Evolutionary conservation across 2,888 invertebrate genomes (phyloP).

Genomic region (Dioctria rufipes): DNA sequence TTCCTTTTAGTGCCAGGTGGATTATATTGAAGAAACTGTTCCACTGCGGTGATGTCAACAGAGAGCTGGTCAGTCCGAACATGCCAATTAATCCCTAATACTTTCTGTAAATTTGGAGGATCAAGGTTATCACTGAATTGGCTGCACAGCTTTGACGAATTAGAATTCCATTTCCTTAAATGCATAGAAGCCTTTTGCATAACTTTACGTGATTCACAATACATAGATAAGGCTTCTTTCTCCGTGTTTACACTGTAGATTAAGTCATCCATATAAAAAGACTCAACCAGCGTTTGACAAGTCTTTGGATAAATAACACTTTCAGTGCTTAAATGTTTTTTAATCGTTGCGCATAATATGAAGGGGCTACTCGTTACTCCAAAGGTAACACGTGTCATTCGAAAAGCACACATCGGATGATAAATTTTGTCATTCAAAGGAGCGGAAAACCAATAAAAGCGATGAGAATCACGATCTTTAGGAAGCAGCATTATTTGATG

Average conservation of each 20-base stretch:
- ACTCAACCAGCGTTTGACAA: neutral
- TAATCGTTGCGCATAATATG: neutral
- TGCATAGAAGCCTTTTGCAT: neutral
- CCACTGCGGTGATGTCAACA: too few species aligned
- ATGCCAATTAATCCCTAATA: too few species aligned
- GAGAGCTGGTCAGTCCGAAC: too few species aligned
- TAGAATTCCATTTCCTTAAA: neutral
- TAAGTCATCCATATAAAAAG: neutral
- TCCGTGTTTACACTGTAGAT: neutral
- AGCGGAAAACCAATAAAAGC: neutral
- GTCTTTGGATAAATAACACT: neutral
- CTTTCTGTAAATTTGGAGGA: too few species aligned
- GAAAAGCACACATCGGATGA: neutral
- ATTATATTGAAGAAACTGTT: too few species aligned
- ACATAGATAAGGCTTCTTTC: neutral
- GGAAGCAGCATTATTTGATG: neutral
- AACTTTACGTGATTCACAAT: neutral
- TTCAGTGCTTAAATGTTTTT: neutral
- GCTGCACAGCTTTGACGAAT: neutral
- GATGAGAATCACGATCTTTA: neutral
- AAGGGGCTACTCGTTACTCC: conserved; percentile 1
- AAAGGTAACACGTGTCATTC: conserved; percentile 2
- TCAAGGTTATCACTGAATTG: too few species aligned
- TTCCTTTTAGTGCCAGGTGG: too few species aligned
- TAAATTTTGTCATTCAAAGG: neutral